phyloP scores from a whole-genome alignment of 2,888 invertebrate species.

The Nomada fabriciana region DNA sequence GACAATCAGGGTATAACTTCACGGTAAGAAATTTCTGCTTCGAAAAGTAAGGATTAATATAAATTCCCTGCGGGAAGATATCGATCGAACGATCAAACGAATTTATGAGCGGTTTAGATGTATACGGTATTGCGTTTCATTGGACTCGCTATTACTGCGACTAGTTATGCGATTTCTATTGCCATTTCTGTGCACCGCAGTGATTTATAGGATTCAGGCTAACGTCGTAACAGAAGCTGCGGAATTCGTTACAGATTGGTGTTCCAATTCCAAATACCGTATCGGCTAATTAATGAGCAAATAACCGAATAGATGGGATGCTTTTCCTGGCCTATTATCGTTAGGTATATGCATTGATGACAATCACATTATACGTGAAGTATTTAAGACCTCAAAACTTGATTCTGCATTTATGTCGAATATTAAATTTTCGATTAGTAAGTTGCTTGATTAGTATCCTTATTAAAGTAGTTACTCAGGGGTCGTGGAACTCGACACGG shows the following conservation, averaged over 20 bases:
- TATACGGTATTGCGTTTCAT: constrained; percentile 48
- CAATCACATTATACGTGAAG: not conserved
- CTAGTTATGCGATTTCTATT: constrained; percentile 63
- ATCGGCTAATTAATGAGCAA: constrained; percentile 58
- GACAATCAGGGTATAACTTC: not conserved
- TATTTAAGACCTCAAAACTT: not conserved
- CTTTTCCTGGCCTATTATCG: constrained; percentile 8
- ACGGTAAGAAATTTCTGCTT: not conserved
- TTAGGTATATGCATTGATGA: not conserved
- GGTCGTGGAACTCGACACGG: too few species aligned
- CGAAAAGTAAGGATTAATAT: not conserved
- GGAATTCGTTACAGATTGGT: constrained; percentile 61
- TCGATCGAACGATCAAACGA: constrained; percentile 26
- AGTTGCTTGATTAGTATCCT: too few species aligned
- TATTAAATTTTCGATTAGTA: too few species aligned
- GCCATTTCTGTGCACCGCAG: constrained; percentile 46
- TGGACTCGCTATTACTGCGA: constrained; percentile 31
- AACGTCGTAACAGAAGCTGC: constrained; percentile 52
- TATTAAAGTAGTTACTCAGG: not conserved
- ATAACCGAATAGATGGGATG: constrained; percentile 44
- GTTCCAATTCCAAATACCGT: constrained; percentile 42
- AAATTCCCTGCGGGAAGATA: constrained; percentile 8
- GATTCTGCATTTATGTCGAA: too few species aligned
- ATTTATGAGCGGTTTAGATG: constrained; percentile 49
- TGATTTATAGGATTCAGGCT: constrained; percentile 59